These are phyloP conservation scores for Hydrozoanthus gracilis DNA, from an alignment of 92 coral and sea anemone genomes.

Conservation along the genomic window DNA sequence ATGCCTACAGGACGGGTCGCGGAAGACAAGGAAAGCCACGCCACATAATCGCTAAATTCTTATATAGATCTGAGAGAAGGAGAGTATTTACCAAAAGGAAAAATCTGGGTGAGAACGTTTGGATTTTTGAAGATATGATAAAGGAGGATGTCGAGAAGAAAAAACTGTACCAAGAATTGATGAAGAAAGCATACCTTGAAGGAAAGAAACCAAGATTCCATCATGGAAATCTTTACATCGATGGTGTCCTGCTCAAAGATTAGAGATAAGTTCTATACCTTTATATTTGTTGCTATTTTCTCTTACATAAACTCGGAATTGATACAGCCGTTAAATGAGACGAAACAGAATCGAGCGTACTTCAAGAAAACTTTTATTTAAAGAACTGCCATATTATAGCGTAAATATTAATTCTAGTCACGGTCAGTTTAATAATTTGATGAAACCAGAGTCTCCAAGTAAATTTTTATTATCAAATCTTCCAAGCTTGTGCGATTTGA, in stretches of 20 bases:
- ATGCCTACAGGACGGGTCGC: constrained; percentile 23
- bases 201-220: background rate
- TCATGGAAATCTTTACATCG: background rate
- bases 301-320: background rate
- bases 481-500: no score
- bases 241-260: background rate
- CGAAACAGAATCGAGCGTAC: no score
- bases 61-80: background rate
- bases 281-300: background rate
- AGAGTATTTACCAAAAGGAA: constrained; percentile 20
- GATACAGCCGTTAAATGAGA: no score
- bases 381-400: no score
- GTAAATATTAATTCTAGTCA: no score
- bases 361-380: no score
- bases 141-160: constrained; percentile 50
- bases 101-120: constrained; percentile 17
- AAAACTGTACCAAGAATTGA: background rate
- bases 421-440: no score
- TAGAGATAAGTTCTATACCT: background rate
- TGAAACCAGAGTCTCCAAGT: no score
- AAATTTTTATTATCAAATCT: no score
- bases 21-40: background rate
- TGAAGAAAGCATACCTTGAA: background rate
- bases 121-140: constrained; percentile 39
- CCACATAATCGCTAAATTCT: background rate